Conservation (phyloP, 2,797 vertebrate genomes). For the Anas acuta region DNA sequence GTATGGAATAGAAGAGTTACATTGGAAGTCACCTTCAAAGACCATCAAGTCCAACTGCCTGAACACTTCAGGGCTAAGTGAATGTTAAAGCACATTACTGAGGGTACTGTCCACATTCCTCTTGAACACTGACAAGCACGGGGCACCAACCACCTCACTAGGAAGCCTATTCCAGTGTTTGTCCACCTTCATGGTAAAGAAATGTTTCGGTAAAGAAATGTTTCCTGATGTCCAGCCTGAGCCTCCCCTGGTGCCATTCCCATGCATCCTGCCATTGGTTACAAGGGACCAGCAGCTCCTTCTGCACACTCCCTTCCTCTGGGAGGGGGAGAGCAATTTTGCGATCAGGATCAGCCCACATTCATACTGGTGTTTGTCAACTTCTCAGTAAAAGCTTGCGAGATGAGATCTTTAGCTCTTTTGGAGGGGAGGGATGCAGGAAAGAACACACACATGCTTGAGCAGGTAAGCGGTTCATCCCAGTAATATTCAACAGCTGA, state of each 20-base stretch:
- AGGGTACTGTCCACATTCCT: not conserved
- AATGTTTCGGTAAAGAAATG: not conserved
- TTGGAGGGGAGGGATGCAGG: fast-evolving
- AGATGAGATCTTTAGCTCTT: not conserved
- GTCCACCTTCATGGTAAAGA: not conserved
- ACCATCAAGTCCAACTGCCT: not conserved
- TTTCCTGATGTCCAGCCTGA: not conserved
- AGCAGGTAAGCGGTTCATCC: not conserved
- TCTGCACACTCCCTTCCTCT: not conserved
- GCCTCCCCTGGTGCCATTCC: not conserved
- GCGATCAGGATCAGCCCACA: not conserved
- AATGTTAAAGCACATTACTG: not conserved
- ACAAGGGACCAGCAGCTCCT: not conserved
- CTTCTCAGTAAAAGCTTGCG: not conserved
- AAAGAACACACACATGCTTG: not conserved
- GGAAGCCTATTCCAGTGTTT: not conserved
- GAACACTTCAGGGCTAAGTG: not conserved
- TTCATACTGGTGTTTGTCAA: not conserved
- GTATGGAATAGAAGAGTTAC: not conserved
- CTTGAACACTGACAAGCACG: not conserved
- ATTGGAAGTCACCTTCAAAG: not conserved
- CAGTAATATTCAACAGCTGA: not conserved
- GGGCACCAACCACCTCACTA: not conserved
- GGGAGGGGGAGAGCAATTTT: not conserved
- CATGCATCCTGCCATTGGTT: not conserved